Evolutionary conservation across 2,888 invertebrate species (phyloP).

Genomic region (Yponomeuta sedellus): DNA sequence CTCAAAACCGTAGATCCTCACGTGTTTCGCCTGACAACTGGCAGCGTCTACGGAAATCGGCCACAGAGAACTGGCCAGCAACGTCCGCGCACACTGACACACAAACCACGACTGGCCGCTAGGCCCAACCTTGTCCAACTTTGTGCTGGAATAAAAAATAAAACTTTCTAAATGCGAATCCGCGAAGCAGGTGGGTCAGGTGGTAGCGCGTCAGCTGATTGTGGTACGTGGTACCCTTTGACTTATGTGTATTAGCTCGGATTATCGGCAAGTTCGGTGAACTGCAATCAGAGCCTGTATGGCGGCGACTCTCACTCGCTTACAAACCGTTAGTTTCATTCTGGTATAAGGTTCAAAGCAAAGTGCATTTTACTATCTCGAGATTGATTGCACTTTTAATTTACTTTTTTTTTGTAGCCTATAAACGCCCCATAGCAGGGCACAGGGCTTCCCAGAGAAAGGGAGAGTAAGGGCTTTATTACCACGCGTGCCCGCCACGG

Average conservation of each 20-base stretch:
- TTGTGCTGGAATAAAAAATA: slow-evolving; percentile 53
- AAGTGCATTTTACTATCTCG: background rate
- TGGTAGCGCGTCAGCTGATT: slow-evolving; percentile 27
- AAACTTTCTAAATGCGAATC: slow-evolving; percentile 70
- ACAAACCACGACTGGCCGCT: slow-evolving; percentile 53
- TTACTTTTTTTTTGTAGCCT: no score
- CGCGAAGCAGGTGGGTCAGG: slow-evolving; percentile 40
- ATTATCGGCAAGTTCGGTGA: background rate
- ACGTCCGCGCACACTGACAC: slow-evolving; percentile 51
- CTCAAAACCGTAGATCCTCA: slow-evolving; percentile 8
- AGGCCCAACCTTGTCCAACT: slow-evolving; percentile 50
- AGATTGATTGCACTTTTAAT: no score
- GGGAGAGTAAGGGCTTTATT: no score
- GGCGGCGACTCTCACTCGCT: background rate
- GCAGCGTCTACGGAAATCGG: background rate
- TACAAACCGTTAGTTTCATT: background rate
- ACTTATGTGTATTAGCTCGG: background rate
- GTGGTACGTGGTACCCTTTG: background rate
- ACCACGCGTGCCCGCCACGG: no score
- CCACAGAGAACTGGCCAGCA: slow-evolving; percentile 3
- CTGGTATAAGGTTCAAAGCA: background rate
- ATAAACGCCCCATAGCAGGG: no score
- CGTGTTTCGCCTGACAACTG: background rate
- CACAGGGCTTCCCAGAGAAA: no score
- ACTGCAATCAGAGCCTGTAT: background rate